Conservation (phyloP, 1,140 invertebrate genomes). For the Neuroterus valhalla region DNA sequence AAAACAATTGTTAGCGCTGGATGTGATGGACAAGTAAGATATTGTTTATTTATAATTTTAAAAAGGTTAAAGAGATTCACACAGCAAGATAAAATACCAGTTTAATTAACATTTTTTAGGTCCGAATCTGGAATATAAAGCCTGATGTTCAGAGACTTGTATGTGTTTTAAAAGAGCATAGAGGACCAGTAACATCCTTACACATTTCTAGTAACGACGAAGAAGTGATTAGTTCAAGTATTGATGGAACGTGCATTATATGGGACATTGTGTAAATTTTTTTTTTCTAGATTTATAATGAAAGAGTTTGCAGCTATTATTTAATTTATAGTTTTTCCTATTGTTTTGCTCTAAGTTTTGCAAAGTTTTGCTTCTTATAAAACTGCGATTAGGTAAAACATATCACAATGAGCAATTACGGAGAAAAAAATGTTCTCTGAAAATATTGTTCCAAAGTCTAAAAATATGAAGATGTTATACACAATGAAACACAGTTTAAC, state of each 20-base stretch:
- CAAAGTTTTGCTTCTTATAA: too few species aligned
- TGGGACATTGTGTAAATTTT: conserved; percentile 85
- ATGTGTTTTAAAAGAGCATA: conserved; percentile 90
- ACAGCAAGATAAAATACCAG: background rate
- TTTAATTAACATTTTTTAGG: conserved; percentile 68
- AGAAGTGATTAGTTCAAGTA: conserved; percentile 89
- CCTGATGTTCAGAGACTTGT: conserved; percentile 79
- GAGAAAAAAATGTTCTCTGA: too few species aligned
- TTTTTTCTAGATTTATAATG: background rate
- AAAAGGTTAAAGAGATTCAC: background rate
- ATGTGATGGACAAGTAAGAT: conserved; percentile 86
- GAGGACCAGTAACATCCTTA: conserved; percentile 88
- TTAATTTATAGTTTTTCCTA: too few species aligned
- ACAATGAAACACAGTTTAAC: too few species aligned
- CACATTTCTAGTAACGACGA: conserved; percentile 84
- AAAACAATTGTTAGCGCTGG: conserved; percentile 88
- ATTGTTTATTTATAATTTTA: background rate
- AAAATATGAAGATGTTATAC: too few species aligned
- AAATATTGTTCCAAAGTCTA: too few species aligned
- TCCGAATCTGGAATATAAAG: conserved; percentile 84
- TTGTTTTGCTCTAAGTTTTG: too few species aligned
- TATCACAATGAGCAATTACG: too few species aligned
- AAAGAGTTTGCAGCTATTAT: too few species aligned
- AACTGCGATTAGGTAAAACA: too few species aligned
- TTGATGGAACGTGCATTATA: conserved; percentile 93